These are phyloP conservation scores for Epinephelus cyanopodus DNA, from an alignment of 2,113 vertebrate species.

Conservation along the genomic window DNA sequence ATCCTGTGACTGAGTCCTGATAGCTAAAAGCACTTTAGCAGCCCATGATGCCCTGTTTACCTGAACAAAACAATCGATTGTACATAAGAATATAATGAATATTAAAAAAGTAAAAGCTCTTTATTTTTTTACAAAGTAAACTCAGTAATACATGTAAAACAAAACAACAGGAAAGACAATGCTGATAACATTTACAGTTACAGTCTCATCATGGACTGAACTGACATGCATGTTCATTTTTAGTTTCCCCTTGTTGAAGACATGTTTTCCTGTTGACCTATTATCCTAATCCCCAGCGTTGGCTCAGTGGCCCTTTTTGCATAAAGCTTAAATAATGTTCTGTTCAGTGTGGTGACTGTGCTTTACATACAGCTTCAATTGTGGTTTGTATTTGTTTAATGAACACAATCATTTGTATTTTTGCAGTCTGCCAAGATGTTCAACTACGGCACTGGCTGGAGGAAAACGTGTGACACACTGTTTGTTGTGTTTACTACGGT, in stretches of 20 bases:
- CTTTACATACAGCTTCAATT: neutral
- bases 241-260: neutral
- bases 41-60: neutral
- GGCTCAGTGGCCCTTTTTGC: neutral
- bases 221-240: neutral
- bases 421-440: conserved; percentile 90
- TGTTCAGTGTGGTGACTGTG: neutral
- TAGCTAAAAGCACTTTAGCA: neutral
- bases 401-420: neutral
- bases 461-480: conserved; percentile 84
- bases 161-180: neutral
- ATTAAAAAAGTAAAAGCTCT: neutral
- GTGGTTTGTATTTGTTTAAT: neutral
- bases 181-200: neutral
- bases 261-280: neutral
- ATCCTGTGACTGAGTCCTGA: conserved; percentile 52
- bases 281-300: neutral
- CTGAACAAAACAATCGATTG: neutral
- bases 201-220: neutral
- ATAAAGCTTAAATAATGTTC: neutral
- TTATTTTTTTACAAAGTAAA: neutral
- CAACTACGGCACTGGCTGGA: conserved; percentile 90
- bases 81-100: neutral
- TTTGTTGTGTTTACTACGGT: conserved; percentile 88
- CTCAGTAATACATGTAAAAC: neutral